Base-by-base conservation (phyloP, 1,140 invertebrate genomes). In the Drosophila melanica region DNA sequence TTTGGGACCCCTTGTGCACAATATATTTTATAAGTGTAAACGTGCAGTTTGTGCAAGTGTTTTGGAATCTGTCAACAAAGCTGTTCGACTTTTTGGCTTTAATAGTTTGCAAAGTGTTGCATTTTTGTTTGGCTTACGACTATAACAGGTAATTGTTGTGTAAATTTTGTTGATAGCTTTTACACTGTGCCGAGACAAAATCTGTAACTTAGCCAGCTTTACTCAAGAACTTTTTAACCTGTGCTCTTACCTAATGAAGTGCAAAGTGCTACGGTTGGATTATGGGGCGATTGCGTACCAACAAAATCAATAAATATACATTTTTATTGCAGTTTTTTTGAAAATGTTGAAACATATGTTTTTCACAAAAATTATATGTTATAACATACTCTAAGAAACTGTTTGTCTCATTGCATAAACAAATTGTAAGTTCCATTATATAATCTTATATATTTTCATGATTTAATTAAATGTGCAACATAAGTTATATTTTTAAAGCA, bases 1-100 rank as follows among this genome's bases (percentile, higher is more conserved):
- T 73, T 44, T 39, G 62, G 51, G 33, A 7, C 23, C 30, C 67
- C 42, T 33, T 27, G 37, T 18, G 60, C 51, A 57, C 72, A 73
- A 60, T 53, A 55, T 51, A 85, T 85, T 85, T 77, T 58, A 86
- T 76, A 60, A 75, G 69, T 53, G 78, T 87, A 68, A 81, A 78
- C 69, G 65, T 81, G 69, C 75, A 69, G 76, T 76, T 86, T 86
- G 59, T 50, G 66, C 54, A 85, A 85, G 75, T 81, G 73, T 86
- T 72, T 77, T 55, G 72, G 51, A 75, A 75, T 75, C 72, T 75
- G 66, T 70, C 72, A 75, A 69, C 66, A 62, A 39, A 63, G 57
- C 53, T 75, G 44, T 69, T 58, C 42, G 51, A 37, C 80, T 66
- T 86, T 50, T 70, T 73, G 58, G 63, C 74, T 72, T 79, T 74